phyloP scores from a whole-genome alignment of 2,888 invertebrate species.

The Himalopsyche japonica region DNA sequence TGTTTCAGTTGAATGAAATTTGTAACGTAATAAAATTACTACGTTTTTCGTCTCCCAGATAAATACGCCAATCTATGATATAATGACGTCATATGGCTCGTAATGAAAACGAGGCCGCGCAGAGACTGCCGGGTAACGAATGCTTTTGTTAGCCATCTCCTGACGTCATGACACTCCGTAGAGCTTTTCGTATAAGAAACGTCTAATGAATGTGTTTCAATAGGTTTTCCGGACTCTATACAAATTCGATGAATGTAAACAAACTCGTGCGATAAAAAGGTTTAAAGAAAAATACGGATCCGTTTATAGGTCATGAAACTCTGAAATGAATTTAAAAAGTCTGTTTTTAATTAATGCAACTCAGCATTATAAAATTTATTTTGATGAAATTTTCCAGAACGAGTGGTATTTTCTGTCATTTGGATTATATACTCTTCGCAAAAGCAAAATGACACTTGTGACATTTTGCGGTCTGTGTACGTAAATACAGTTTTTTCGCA shows the following conservation, averaged over 20 bases:
- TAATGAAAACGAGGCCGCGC: not conserved
- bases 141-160: not conserved
- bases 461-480: too few relatives aligned
- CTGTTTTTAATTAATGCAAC: too few relatives aligned
- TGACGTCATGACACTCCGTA: not conserved
- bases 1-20: not conserved
- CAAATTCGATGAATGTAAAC: not conserved
- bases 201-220: not conserved
- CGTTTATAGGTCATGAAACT: too few relatives aligned
- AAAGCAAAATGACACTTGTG: too few relatives aligned
- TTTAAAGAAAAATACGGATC: too few relatives aligned
- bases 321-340: too few relatives aligned
- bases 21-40: not conserved
- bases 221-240: not conserved
- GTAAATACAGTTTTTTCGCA: too few relatives aligned
- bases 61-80: not conserved
- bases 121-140: not conserved
- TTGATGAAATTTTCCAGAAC: too few relatives aligned
- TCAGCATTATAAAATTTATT: too few relatives aligned
- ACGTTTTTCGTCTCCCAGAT: not conserved
- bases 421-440: too few relatives aligned
- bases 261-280: not conserved
- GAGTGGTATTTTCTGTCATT: too few relatives aligned
- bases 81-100: not conserved
- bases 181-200: not conserved